phyloP scores from a whole-genome alignment of 2,797 vertebrate genomes.

The Ctenosaura bakeri region DNA sequence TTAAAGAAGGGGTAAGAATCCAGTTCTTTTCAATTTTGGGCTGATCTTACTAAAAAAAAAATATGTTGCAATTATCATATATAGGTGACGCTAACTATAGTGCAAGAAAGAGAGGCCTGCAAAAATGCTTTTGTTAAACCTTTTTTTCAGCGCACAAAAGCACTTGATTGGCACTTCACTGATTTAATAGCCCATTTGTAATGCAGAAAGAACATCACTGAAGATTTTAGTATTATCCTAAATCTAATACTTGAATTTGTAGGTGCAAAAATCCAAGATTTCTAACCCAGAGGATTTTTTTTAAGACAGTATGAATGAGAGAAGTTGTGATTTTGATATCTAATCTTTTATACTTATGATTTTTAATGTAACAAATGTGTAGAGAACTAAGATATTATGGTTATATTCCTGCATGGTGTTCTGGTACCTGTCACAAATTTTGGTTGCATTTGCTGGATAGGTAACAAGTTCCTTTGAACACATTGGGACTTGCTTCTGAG shows the following conservation, averaged over 20 bases:
- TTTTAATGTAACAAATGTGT: slow-evolving; percentile 35
- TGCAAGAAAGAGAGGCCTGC: slow-evolving; percentile 69
- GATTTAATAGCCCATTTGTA: slow-evolving; percentile 83
- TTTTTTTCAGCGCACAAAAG: slow-evolving; percentile 79
- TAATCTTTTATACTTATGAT: slow-evolving; percentile 55
- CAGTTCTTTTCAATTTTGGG: slow-evolving; percentile 64
- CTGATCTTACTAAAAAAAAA: slow-evolving; percentile 75
- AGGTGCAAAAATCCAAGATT: slow-evolving; percentile 74
- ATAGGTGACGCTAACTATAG: slow-evolving; percentile 75
- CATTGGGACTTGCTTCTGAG: slow-evolving; percentile 4
- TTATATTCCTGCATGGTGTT: slow-evolving; percentile 20
- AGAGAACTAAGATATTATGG: slow-evolving; percentile 17
- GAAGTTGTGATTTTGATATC: slow-evolving; percentile 61
- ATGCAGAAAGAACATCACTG: slow-evolving; percentile 78
- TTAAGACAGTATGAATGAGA: slow-evolving; percentile 51
- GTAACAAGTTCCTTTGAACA: not conserved
- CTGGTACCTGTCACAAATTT: slow-evolving; percentile 2
- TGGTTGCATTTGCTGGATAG: not conserved
- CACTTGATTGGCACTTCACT: slow-evolving; percentile 81
- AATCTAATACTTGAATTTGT: slow-evolving; percentile 80
- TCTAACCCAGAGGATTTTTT: slow-evolving; percentile 61
- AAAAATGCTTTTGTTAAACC: slow-evolving; percentile 81
- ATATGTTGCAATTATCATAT: slow-evolving; percentile 80
- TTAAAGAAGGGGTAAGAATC: slow-evolving; percentile 33
- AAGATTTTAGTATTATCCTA: slow-evolving; percentile 80